Evolutionary conservation across 2,888 invertebrate genomes (phyloP).

Genomic region (Sabellastarte sp.): DNA sequence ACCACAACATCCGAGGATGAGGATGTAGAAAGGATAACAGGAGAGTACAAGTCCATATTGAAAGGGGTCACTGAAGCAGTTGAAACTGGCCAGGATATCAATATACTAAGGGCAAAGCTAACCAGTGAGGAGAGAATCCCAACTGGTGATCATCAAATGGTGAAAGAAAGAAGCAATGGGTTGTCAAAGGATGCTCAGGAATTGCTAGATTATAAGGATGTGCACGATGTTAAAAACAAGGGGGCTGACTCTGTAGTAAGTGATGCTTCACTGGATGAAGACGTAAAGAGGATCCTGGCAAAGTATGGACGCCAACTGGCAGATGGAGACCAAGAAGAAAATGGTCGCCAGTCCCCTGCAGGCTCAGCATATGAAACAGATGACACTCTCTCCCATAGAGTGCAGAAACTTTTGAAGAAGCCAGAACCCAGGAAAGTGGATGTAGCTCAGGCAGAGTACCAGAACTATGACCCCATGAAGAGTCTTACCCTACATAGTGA

Average conservation of each 20-base stretch:
- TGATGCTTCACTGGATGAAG: conserved; percentile 19
- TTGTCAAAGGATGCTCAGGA: background rate
- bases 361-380: conserved; percentile 2
- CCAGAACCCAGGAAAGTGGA: background rate
- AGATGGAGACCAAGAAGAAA: conserved; percentile 7
- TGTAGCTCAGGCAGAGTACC: conserved; percentile 4
- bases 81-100: background rate
- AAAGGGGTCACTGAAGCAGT: background rate
- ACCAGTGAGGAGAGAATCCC: background rate
- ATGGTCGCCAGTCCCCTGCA: conserved; percentile 1
- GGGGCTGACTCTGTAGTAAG: conserved; percentile 15
- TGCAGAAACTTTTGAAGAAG: background rate
- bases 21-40: conserved; percentile 1
- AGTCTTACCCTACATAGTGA: conserved; percentile 16
- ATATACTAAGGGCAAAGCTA: background rate
- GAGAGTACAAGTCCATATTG: conserved; percentile 1
- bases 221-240: background rate
- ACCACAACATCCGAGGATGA: background rate
- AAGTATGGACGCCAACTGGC: conserved; percentile 21
- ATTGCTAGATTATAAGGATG: background rate
- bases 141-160: background rate
- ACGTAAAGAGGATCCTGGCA: conserved; percentile 20
- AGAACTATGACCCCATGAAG: conserved; percentile 18
- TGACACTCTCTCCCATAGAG: conserved; percentile 2
- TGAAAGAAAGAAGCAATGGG: background rate